phyloP scores from a whole-genome alignment of 2,888 invertebrate genomes.

The Oxystoma pomonae region DNA sequence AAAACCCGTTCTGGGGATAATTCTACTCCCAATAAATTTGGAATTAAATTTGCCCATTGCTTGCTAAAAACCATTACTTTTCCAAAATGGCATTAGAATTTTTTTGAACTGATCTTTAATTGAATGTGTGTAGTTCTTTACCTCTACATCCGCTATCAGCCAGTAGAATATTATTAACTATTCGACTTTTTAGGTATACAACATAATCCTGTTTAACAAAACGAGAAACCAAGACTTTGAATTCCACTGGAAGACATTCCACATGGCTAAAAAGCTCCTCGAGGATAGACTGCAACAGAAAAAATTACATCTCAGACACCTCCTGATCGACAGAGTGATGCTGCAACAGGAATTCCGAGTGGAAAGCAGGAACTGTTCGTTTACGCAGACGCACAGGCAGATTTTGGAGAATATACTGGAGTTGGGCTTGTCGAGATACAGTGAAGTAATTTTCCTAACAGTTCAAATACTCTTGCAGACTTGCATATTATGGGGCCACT shows the following conservation, averaged over 20 bases:
- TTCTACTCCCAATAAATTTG: too few relatives aligned
- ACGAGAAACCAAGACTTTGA: constrained; percentile 57
- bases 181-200: constrained; percentile 68
- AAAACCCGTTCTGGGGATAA: too few relatives aligned
- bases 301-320: constrained; percentile 57
- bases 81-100: too few relatives aligned
- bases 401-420: constrained; percentile 60
- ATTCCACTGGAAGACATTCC: constrained; percentile 62
- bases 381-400: constrained; percentile 59
- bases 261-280: constrained; percentile 57
- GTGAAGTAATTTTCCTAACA: constrained; percentile 55
- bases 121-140: too few relatives aligned
- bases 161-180: too few relatives aligned
- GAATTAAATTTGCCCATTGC: too few relatives aligned
- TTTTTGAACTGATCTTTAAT: too few relatives aligned
- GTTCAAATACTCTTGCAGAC: too few relatives aligned
- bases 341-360: constrained; percentile 61
- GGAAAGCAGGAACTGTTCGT: constrained; percentile 45
- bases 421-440: constrained; percentile 63
- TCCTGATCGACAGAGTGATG: constrained; percentile 62
- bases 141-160: too few relatives aligned
- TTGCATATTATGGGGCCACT: too few relatives aligned
- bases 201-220: constrained; percentile 55
- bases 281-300: constrained; percentile 62
- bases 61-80: too few relatives aligned